Conservation (phyloP, 2,113 vertebrate species). For the Euleptes europaea region DNA sequence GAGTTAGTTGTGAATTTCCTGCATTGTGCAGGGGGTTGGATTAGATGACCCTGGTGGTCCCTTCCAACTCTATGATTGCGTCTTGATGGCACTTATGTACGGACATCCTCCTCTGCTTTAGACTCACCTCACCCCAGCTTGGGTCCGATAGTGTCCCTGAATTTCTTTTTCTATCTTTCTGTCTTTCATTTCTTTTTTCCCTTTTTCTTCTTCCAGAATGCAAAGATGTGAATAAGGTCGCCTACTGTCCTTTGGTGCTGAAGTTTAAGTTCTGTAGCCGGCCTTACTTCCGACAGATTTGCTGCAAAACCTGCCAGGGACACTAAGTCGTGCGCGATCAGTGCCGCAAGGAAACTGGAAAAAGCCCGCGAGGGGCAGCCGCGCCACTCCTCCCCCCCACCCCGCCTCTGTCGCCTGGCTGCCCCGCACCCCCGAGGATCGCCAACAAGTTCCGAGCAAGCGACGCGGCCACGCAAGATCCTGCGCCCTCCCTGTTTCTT, state of each 20-base stretch:
- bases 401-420: background rate
- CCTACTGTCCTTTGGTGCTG: conserved; percentile 98
- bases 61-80: too few relatives aligned
- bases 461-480: conserved; percentile 1
- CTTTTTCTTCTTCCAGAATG: conserved; percentile 81
- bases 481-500: conserved; percentile 17
- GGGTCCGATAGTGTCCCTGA: too few relatives aligned
- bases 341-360: conserved; percentile 57
- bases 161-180: background rate
- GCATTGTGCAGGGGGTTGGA: too few relatives aligned
- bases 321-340: conserved; percentile 72
- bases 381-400: background rate
- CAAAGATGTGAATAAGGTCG: conserved; percentile 99
- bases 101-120: too few relatives aligned
- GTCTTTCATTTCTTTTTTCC: background rate
- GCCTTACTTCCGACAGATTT: conserved; percentile 98
- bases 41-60: too few relatives aligned
- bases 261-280: conserved; percentile 99
- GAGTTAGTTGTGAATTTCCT: too few relatives aligned
- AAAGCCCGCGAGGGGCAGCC: background rate
- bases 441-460: conserved; percentile 26
- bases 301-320: conserved; percentile 98
- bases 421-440: background rate
- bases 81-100: too few relatives aligned
- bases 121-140: too few relatives aligned